These are phyloP conservation scores for Perizoma flavofasciatum DNA, from an alignment of 2,888 invertebrate genomes.

Conservation along the genomic window DNA sequence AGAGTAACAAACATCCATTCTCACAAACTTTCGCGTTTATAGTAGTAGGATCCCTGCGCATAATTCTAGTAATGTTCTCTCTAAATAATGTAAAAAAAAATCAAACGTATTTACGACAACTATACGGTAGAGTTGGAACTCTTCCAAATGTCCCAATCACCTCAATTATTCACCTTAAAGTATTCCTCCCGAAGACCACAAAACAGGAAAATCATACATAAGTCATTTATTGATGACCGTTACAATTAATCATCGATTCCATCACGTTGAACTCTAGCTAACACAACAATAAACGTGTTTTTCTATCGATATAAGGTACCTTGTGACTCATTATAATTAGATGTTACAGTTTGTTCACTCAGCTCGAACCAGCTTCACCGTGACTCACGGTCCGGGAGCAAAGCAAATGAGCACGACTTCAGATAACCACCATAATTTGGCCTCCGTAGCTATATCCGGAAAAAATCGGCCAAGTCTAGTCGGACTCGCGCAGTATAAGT, in stretches of 20 bases:
- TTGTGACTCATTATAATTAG: conserved; percentile 56
- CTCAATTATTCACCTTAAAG: neutral
- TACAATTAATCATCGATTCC: conserved; percentile 26
- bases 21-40: no score
- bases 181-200: no score
- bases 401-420: conserved; percentile 55
- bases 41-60: no score
- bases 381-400: conserved; percentile 68
- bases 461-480: no score
- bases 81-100: no score
- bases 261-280: conserved; percentile 25
- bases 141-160: no score
- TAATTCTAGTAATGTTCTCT: no score
- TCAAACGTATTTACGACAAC: no score
- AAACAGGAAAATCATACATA: conserved; percentile 29
- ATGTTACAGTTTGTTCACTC: conserved; percentile 55
- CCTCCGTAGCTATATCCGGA: conserved; percentile 29
- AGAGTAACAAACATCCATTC: no score
- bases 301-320: conserved; percentile 40
- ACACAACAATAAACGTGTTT: conserved; percentile 37
- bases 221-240: conserved; percentile 17
- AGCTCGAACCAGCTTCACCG: conserved; percentile 48
- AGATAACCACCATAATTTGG: conserved; percentile 52
- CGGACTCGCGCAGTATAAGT: no score
- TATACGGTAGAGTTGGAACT: no score